Evolutionary conservation across 92 coral and sea anemone species (phyloP).

Genomic region (Epizoanthus rinbou): DNA sequence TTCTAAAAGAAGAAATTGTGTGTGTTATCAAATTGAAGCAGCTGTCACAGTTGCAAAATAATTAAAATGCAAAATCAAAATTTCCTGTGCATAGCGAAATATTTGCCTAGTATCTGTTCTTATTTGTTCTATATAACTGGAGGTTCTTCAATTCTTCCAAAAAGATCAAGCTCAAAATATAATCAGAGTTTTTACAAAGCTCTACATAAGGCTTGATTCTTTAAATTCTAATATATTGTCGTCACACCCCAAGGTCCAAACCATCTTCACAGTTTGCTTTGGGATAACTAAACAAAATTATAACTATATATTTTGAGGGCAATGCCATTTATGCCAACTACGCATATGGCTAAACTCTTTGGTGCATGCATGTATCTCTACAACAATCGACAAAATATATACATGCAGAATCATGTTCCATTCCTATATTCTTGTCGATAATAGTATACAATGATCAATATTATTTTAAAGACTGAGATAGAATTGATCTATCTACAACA

Average conservation of each 20-base stretch:
- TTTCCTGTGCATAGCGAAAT: conserved; percentile 33
- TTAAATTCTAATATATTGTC: background rate
- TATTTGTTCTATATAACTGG: conserved; percentile 27
- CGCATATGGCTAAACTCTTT: background rate
- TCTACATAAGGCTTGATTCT: background rate
- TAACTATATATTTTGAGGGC: background rate
- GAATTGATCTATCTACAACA: background rate
- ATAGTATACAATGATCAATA: background rate
- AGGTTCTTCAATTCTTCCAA: background rate
- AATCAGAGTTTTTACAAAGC: background rate
- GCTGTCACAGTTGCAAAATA: conserved; percentile 31
- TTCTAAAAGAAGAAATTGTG: conserved; percentile 12
- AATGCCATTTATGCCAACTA: background rate
- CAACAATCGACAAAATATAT: too few species aligned
- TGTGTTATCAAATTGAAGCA: conserved; percentile 34
- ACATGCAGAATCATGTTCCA: too few species aligned
- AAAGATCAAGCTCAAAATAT: background rate
- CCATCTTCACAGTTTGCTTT: background rate
- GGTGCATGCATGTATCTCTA: too few species aligned
- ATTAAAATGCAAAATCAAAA: conserved; percentile 39
- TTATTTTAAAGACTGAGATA: background rate
- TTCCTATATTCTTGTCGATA: background rate
- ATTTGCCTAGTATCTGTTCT: conserved; percentile 7
- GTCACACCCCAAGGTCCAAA: background rate
- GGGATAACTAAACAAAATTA: background rate